Conservation (phyloP, 2,797 vertebrate genomes). For the Crypturellus tataupa region DNA sequence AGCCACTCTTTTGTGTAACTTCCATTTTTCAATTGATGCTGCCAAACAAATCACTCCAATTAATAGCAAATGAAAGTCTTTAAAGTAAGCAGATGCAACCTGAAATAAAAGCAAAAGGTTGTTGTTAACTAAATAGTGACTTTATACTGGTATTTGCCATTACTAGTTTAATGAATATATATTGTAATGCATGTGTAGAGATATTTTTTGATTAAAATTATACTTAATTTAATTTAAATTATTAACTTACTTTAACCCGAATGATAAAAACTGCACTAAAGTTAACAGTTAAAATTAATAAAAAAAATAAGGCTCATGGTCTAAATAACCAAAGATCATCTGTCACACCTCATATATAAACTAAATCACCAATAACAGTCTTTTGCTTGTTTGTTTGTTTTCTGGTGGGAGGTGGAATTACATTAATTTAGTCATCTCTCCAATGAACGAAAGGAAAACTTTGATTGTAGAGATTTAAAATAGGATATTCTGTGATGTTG, state of each 20-base stretch:
- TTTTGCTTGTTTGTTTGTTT: not conserved
- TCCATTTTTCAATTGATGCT: slow-evolving; percentile 95
- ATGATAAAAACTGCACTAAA: not conserved
- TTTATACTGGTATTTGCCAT: not conserved
- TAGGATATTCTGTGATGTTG: not conserved
- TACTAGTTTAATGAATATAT: not conserved
- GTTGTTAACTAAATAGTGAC: not conserved
- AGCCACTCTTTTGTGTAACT: slow-evolving; percentile 92
- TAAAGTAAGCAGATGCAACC: slow-evolving; percentile 92
- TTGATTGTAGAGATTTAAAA: not conserved
- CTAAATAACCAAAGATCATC: not conserved
- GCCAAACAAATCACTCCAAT: slow-evolving; percentile 92
- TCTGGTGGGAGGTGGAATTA: not conserved
- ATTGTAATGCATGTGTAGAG: not conserved
- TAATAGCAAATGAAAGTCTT: slow-evolving; percentile 92
- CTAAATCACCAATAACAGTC: not conserved
- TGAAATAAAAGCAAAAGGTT: slow-evolving; percentile 66
- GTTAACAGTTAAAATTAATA: not conserved
- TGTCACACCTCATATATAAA: not conserved
- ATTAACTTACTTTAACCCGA: not conserved
- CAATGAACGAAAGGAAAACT: not conserved
- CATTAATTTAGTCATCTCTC: not conserved
- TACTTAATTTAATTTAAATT: not conserved
- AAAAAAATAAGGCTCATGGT: not conserved
- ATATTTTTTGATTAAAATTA: not conserved